phyloP scores from a whole-genome alignment of 2,888 invertebrate species.

The Drosophila vallismaia region DNA sequence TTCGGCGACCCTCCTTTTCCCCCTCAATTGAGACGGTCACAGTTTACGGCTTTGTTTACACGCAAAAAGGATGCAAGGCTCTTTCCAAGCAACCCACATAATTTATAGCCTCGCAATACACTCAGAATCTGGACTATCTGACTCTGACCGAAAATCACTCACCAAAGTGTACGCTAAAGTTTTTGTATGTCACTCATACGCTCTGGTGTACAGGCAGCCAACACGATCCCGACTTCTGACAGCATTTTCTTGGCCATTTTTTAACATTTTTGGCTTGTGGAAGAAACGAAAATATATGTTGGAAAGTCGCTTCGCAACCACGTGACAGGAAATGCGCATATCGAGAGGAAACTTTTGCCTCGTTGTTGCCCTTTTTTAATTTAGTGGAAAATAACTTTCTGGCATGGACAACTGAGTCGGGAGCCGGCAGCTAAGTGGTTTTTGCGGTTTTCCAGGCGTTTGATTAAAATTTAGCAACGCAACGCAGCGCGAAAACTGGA shows the following conservation, averaged over 20 bases:
- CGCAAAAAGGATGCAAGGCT: slow-evolving; percentile 38
- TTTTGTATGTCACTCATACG: slow-evolving; percentile 72
- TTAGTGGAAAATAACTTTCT: slow-evolving; percentile 69
- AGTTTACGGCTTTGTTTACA: slow-evolving; percentile 65
- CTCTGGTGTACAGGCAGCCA: slow-evolving; percentile 55
- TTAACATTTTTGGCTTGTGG: slow-evolving; percentile 16
- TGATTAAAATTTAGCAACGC: slow-evolving; percentile 16
- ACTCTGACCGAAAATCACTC: slow-evolving; percentile 39
- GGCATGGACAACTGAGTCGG: slow-evolving; percentile 34
- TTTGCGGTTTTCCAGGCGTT: slow-evolving; percentile 3
- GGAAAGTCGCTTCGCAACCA: slow-evolving; percentile 47
- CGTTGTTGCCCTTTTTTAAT: slow-evolving; percentile 53
- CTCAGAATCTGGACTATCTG: slow-evolving; percentile 18
- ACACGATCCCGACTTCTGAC: slow-evolving; percentile 13
- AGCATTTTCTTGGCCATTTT: slow-evolving; percentile 40
- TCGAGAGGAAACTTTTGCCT: slow-evolving; percentile 40
- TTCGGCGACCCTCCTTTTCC: neutral
- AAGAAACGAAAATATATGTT: slow-evolving; percentile 1
- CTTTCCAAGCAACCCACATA: slow-evolving; percentile 39
- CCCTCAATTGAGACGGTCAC: slow-evolving; percentile 7
- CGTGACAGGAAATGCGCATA: slow-evolving; percentile 62
- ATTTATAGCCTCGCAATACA: slow-evolving; percentile 58
- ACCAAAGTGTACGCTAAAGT: slow-evolving; percentile 67
- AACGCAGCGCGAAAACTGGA: neutral
- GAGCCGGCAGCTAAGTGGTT: slow-evolving; percentile 11